Evolutionary conservation across 1,140 invertebrate species (phyloP), one percentile per base, ranked within the genome.

Genomic region (Cataglyphis hispanica): DNA sequence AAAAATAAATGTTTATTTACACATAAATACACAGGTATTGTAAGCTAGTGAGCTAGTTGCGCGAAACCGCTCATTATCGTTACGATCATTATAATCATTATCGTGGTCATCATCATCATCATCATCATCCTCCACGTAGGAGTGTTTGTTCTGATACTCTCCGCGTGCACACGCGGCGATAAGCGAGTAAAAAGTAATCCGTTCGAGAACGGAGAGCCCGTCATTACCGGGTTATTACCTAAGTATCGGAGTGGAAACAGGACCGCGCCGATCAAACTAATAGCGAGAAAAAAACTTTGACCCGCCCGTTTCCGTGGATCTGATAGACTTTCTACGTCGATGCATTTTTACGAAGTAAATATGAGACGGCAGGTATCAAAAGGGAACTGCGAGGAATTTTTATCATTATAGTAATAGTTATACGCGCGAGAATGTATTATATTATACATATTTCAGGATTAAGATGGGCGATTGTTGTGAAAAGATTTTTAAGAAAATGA

Each of bases 211-310:
- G 85, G 91, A 92, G 91, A 92, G 91, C 88, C 91, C 87, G 61
- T 93, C 88, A 93, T 93, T 92, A 93, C 88, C 81, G 87, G 88
- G 91, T 93, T 93, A 93, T 93, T 93, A 93, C 92, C 91, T 93
- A 93, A 93, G 92, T 92, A 93, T 91, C 92, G 86, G 87, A 80
- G 83, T 91, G 67, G 90, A 89, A 92, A 91, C 87, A 88, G 84
- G 78, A 69, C 76, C 66, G 81, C 53, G 53, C 64, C 72, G 80
- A 76, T 78, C 58, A 86, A 89, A 83, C 19, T 83, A 74, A 75
- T 63, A 69, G 31, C 19, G 76, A 74, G 67, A 74, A 86, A 90
- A 88, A 85, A 76, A 64, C 19, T 69, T 74, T 34, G 2, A 19
- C n/a, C 25, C 58, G 58, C 37, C 10, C 53, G 31, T 56, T n/a